Base-by-base conservation (phyloP, 1,140 invertebrate genomes). In the Drosophila subobscura region DNA sequence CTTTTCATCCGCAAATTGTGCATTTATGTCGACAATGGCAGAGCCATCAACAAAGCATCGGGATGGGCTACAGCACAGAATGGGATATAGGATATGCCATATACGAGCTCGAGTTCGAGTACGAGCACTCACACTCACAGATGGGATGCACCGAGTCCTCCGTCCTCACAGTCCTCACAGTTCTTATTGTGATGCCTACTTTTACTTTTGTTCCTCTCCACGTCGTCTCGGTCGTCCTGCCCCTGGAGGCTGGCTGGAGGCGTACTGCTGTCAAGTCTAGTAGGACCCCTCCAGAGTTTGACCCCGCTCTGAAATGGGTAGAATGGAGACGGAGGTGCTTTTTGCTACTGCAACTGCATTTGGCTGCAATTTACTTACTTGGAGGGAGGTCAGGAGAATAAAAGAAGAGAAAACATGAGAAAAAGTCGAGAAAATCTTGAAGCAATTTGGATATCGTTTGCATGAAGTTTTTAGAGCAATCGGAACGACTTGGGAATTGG, bases 1-100 rank as follows among this genome's bases (percentile, higher is more conserved):
- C 84, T 88, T 88, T 88, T 88, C 50, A 76, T 83, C 75, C 64
- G 83, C 83, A 88, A 88, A 88, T 88, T 88, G 83, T 88, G 83
- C 83, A 88, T 88, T 88, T 88, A 88, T 67, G 71, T 88, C 83
- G 78, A 85, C 81, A 85, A 85, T 85, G 78, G 80, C 72, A 12
- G 47, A 68, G 50, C 42, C 63, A 65, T 64, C 61, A 75, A 57
- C 33, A 37, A 57, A 33, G 70, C 81, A 70, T 66, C 54, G 76
- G 71, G 53, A 52, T 72, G 51, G 53, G 77, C 72, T 23, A 23
- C 49, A 51, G 29, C 54, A 49, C 49, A 51, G 29, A 63, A 49
- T 56, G n/a, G 42, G 50, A 56, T 47, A 49, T 49, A 56, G 65
- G 63, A 68, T 68, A 68, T 33, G 53, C 22, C 16, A 53, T 51